Conservation (phyloP, 2,888 invertebrate genomes). For the Erynnis tages region DNA sequence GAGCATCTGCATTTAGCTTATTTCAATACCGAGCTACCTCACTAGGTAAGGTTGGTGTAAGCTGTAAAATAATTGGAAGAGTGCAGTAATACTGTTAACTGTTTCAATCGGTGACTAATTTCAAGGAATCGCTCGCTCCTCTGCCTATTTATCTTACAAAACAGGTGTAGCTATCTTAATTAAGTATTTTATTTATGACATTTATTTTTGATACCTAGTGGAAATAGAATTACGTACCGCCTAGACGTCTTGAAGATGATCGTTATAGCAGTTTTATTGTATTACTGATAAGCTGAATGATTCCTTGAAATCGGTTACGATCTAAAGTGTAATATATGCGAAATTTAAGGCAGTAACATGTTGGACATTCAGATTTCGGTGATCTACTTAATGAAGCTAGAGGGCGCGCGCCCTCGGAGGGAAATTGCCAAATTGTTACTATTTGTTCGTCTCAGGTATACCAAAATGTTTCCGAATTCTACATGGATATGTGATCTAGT, state of each 20-base stretch:
- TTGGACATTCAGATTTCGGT: slow-evolving; percentile 16
- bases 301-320: slow-evolving; percentile 6
- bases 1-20: slow-evolving; percentile 70
- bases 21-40: slow-evolving; percentile 73
- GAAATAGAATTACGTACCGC: slow-evolving; percentile 22
- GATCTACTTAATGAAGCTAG: slow-evolving; percentile 47
- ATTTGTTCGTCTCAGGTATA: slow-evolving; percentile 72
- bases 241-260: slow-evolving; percentile 25
- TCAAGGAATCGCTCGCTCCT: slow-evolving; percentile 24
- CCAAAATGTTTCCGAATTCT: slow-evolving; percentile 81
- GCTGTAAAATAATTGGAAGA: slow-evolving; percentile 62
- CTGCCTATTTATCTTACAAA: slow-evolving; percentile 14
- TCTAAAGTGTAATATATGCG: slow-evolving; percentile 16
- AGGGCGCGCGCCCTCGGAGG: slow-evolving; percentile 46
- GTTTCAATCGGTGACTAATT: slow-evolving; percentile 53
- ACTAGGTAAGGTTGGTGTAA: slow-evolving; percentile 75
- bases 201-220: slow-evolving; percentile 21
- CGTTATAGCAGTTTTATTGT: too few relatives aligned
- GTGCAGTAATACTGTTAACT: slow-evolving; percentile 52
- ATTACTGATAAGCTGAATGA: too few relatives aligned
- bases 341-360: slow-evolving; percentile 28
- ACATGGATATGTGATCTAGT: slow-evolving; percentile 81
- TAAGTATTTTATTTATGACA: slow-evolving; percentile 22
- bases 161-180: slow-evolving; percentile 20
- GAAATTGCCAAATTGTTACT: slow-evolving; percentile 74